phyloP scores from a whole-genome alignment of 2,113 vertebrate species.

The Asarcornis scutulata region DNA sequence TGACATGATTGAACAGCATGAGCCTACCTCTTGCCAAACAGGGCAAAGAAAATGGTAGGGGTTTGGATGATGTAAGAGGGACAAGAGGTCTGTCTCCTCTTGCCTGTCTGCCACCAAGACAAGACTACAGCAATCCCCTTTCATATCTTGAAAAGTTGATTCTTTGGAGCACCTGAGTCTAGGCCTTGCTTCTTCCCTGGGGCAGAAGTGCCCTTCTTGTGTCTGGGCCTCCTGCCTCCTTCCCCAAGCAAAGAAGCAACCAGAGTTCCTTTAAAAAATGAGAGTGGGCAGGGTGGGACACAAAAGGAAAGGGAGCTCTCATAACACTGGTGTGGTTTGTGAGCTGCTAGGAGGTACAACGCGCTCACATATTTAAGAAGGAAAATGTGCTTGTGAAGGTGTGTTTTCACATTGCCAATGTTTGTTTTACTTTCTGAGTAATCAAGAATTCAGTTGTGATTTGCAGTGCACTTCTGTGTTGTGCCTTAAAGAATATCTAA shows the following conservation, averaged over 20 bases:
- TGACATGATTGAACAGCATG: fast-evolving
- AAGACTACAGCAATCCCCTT: background rate
- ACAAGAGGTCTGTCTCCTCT: background rate
- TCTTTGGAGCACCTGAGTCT: background rate
- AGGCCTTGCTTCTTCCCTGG: too few species aligned
- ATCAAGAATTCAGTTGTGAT: background rate
- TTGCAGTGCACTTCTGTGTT: background rate
- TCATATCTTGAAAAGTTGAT: background rate
- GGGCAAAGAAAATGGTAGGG: background rate
- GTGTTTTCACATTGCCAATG: background rate
- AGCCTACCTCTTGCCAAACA: background rate
- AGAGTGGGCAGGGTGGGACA: background rate
- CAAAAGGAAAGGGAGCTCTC: background rate
- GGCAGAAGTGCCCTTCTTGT: too few species aligned
- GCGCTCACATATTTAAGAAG: background rate
- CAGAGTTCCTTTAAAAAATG: background rate
- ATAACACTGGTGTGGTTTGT: background rate
- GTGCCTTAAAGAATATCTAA: background rate
- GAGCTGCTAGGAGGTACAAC: background rate
- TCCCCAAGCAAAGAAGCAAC: too few species aligned
- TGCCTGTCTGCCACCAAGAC: background rate
- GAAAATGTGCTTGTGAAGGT: background rate
- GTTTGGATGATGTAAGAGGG: background rate
- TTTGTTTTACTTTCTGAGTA: background rate
- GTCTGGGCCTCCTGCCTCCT: too few species aligned